phyloP scores from a whole-genome alignment of 30 jellyfish, hydroid and myxozoan species.

The Cassiopea xamachana region DNA sequence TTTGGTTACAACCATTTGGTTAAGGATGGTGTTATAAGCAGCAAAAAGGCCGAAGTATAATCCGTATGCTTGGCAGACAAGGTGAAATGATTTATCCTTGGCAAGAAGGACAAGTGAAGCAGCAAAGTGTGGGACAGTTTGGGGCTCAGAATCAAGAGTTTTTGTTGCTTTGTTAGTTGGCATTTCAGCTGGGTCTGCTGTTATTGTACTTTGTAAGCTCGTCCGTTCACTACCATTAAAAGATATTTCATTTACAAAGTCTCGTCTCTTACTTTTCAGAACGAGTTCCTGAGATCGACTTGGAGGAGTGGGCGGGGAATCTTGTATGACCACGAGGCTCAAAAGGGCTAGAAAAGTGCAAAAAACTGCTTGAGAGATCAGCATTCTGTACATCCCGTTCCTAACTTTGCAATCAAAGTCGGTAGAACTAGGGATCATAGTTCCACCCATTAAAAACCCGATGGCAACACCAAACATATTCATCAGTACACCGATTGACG shows the following conservation, averaged over 20 bases:
- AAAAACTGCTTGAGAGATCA: slow-evolving; percentile 82
- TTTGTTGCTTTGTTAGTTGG: background rate
- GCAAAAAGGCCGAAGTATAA: slow-evolving; percentile 80
- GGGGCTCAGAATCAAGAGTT: background rate
- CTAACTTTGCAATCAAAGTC: slow-evolving; percentile 74
- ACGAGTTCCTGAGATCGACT: slow-evolving; percentile 86
- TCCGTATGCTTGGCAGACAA: slow-evolving; percentile 88
- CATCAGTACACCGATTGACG: slow-evolving; percentile 93
- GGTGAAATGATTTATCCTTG: slow-evolving; percentile 70
- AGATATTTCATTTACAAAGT: background rate
- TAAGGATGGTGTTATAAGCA: slow-evolving; percentile 84
- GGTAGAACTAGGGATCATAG: slow-evolving; percentile 80
- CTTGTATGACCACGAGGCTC: slow-evolving; percentile 60
- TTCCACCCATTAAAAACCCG: slow-evolving; percentile 94
- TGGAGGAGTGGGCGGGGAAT: slow-evolving; percentile 91
- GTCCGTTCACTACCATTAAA: background rate
- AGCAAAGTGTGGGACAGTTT: slow-evolving; percentile 39
- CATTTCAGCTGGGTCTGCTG: background rate
- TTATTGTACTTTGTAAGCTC: background rate
- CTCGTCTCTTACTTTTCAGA: background rate
- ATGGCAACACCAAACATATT: slow-evolving; percentile 92
- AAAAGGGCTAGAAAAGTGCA: slow-evolving; percentile 68
- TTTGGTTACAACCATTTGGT: slow-evolving; percentile 69
- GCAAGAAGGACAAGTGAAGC: slow-evolving; percentile 63
- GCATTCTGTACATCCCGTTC: slow-evolving; percentile 67